Conservation (phyloP, 2,113 vertebrate species). For the Meriones unguiculatus region DNA sequence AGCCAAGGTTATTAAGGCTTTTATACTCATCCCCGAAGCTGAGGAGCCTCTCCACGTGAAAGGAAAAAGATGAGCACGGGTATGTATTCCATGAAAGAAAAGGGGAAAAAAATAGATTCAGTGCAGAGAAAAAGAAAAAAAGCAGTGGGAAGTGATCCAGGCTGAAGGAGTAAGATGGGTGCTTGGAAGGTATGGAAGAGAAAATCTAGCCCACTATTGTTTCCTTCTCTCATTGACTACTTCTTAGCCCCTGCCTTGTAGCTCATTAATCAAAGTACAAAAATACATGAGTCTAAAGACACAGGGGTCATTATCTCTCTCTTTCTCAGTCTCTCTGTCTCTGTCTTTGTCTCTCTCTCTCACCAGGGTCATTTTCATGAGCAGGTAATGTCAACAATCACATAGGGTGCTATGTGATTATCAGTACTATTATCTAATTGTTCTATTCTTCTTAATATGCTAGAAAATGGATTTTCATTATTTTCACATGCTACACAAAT, state of each 20-base stretch:
- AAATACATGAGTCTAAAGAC: not conserved
- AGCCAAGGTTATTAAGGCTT: constrained; percentile 74
- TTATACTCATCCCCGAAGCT: constrained; percentile 53
- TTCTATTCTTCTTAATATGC: constrained; percentile 1
- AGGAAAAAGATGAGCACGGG: constrained; percentile 64
- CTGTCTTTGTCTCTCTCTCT: not conserved
- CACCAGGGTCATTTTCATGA: no score
- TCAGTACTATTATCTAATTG: not conserved
- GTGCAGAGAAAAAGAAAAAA: constrained; percentile 18
- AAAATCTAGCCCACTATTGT: not conserved
- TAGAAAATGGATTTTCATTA: not conserved
- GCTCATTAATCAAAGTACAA: not conserved
- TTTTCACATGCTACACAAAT: not conserved
- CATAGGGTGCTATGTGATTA: not conserved
- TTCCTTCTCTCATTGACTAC: not conserved
- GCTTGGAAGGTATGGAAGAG: not conserved
- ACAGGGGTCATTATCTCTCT: not conserved
- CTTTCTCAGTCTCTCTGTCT: not conserved
- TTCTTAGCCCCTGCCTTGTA: not conserved
- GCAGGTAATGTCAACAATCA: not conserved
- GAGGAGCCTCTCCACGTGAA: constrained; percentile 62
- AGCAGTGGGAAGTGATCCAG: not conserved
- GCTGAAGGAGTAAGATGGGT: constrained; percentile 37
- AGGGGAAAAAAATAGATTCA: constrained; percentile 64
- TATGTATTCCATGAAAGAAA: constrained; percentile 62